Evolutionary conservation across 1,140 invertebrate species (phyloP).

Genomic region (Sinella curviseta): DNA sequence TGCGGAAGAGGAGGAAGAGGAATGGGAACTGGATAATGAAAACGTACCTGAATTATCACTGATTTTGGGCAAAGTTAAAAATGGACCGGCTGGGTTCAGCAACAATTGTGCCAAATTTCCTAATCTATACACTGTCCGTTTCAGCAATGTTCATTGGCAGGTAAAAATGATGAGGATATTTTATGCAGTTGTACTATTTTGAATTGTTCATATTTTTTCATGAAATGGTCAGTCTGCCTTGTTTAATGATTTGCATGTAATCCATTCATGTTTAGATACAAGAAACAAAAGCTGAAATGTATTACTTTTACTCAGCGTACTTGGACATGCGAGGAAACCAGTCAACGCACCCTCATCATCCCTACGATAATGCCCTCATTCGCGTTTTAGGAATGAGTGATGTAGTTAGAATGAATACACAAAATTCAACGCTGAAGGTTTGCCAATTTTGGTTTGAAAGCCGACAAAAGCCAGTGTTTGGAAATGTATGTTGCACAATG

Average conservation of each 20-base stretch:
- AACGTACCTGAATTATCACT: not conserved
- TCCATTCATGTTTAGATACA: too few species aligned
- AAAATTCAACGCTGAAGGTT: not conserved
- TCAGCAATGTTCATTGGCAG: not conserved
- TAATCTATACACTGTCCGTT: not conserved
- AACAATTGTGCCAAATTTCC: not conserved
- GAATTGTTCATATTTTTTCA: too few species aligned
- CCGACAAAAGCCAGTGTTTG: not conserved
- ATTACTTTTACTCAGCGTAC: not conserved
- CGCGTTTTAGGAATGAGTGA: not conserved
- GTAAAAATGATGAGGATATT: too few species aligned
- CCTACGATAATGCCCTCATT: too few species aligned
- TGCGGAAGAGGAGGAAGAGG: not conserved
- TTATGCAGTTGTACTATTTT: too few species aligned
- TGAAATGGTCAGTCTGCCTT: too few species aligned
- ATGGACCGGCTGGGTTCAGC: not conserved
- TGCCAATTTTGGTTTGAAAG: not conserved
- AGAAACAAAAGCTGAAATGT: not conserved
- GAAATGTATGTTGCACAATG: too few species aligned
- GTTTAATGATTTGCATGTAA: too few species aligned
- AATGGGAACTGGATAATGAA: not conserved
- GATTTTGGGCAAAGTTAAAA: not conserved
- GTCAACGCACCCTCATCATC: too few species aligned
- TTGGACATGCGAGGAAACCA: not conserved
- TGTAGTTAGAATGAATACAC: not conserved